Evolutionary conservation across 2,797 vertebrate species (phyloP).

Genomic region (Uromys caudimaculatus): DNA sequence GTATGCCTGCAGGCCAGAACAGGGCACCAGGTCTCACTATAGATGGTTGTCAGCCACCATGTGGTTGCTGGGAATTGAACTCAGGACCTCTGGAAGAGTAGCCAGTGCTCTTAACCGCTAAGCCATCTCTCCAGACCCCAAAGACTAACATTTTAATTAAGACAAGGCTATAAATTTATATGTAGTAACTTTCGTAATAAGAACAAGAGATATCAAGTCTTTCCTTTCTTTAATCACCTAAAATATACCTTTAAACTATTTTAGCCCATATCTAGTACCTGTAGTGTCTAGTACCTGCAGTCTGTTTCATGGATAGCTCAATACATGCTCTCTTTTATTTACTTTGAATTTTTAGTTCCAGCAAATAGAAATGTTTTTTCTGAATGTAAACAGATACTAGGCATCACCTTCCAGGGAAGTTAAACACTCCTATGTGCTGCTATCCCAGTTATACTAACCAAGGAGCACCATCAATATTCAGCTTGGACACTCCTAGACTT

Average conservation of each 20-base stretch:
- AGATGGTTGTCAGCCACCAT: background rate
- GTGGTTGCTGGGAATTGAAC: background rate
- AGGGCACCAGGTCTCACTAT: background rate
- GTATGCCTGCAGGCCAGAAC: background rate
- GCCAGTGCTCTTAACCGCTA: too few relatives aligned
- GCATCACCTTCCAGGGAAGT: background rate
- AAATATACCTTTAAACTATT: background rate
- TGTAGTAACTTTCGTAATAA: background rate
- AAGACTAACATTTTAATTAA: background rate
- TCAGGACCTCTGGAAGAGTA: background rate
- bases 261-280: background rate
- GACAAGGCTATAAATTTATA: background rate
- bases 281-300: background rate
- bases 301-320: background rate
- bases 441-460: background rate
- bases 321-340: background rate
- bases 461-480: background rate
- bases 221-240: background rate
- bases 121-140: background rate
- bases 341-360: background rate
- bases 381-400: background rate
- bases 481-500: slow-evolving; percentile 13
- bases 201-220: background rate
- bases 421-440: background rate
- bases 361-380: background rate